A percentile compares a stretch with the other conserved stretches of the same genome.
These are phyloP conservation scores for Eupithecia vulgata DNA, from an alignment of 2,888 invertebrate genomes.

Conservation along the genomic window DNA sequence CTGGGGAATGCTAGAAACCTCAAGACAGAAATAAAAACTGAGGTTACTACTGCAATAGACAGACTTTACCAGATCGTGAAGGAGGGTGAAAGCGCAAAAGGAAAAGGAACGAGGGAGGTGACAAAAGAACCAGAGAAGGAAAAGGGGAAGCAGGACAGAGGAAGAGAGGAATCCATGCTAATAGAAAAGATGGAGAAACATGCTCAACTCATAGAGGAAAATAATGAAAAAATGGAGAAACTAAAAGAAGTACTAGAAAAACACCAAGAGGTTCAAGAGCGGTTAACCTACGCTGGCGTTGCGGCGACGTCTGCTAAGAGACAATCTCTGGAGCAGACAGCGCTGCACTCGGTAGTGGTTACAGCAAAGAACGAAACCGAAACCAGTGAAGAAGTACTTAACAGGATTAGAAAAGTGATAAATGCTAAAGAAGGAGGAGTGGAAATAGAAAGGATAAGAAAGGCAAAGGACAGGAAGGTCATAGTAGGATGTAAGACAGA, in stretches of 20 bases:
- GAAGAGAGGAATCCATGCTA: not conserved
- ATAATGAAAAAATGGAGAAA: not conserved
- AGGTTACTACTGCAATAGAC: not conserved
- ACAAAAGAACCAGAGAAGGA: not conserved
- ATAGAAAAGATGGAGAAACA: not conserved
- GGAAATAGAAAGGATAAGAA: slow-evolving; percentile 29
- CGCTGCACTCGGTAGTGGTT: slow-evolving; percentile 33
- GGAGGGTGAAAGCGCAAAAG: not conserved
- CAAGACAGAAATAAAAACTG: not conserved
- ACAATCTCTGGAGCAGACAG: slow-evolving; percentile 7
- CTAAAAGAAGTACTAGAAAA: not conserved
- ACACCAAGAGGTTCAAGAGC: not conserved
- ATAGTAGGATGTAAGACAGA: slow-evolving; percentile 28
- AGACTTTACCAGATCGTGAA: not conserved
- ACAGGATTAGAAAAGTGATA: slow-evolving; percentile 24
- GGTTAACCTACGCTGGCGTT: slow-evolving; percentile 14
- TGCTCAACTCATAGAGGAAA: not conserved
- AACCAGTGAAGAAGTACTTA: slow-evolving; percentile 28
- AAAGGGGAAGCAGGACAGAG: not conserved
- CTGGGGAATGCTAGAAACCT: not conserved
- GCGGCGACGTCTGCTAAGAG: not conserved
- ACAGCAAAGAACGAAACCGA: slow-evolving; percentile 21
- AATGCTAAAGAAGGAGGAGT: slow-evolving; percentile 31
- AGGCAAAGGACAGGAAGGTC: slow-evolving; percentile 31
- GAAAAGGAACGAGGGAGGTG: not conserved